Percentiles rank a stretch among this genome's conserved stretches.
phyloP scores from a whole-genome alignment of 2,113 vertebrate genomes.

The Pelvicachromis taeniatus region DNA sequence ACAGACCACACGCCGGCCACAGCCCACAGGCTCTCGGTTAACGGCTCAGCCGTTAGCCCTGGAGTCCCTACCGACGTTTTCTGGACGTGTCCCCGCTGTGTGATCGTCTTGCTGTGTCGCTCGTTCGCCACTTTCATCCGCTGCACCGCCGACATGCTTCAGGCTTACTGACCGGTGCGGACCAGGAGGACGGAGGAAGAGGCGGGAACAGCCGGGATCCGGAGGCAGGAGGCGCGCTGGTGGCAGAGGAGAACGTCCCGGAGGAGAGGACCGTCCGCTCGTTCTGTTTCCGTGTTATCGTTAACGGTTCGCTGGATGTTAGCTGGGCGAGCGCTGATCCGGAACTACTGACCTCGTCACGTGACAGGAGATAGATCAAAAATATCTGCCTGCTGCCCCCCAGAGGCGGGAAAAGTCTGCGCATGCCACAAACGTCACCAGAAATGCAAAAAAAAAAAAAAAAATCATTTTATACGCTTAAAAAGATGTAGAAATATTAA shows the following conservation, averaged over 20 bases:
- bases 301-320: background rate
- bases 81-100: conserved; percentile 78
- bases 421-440: background rate
- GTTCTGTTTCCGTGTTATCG: background rate
- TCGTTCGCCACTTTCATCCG: conserved; percentile 82
- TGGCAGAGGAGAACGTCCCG: background rate
- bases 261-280: background rate
- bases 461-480: background rate
- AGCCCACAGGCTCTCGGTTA: background rate
- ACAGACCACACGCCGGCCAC: background rate
- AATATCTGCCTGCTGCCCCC: background rate
- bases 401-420: background rate
- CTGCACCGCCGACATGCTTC: conserved; percentile 77
- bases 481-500: background rate
- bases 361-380: conserved; percentile 13
- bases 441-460: background rate
- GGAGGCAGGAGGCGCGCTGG: background rate
- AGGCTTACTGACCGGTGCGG: background rate
- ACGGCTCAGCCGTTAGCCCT: background rate
- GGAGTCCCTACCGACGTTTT: conserved; percentile 68
- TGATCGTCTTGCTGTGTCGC: conserved; percentile 80
- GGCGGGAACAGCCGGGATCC: background rate
- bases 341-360: conserved; percentile 27
- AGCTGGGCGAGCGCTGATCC: background rate
- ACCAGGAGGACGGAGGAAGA: background rate